These are phyloP conservation scores for Seriola rivoliana DNA, from an alignment of 2,113 vertebrate species.

Conservation along the genomic window DNA sequence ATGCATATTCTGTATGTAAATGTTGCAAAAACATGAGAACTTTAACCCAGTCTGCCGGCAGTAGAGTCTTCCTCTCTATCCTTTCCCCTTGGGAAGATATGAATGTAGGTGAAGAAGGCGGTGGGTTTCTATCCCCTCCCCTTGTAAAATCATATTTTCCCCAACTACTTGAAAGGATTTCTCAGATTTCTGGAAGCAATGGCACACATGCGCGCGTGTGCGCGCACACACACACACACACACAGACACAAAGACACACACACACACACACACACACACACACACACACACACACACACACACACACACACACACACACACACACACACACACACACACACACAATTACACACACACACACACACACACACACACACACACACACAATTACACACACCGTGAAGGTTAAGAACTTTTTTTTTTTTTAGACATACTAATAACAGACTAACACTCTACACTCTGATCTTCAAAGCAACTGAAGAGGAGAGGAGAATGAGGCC, in stretches of 20 bases:
- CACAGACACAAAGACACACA: neutral
- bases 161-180: constrained; percentile 65
- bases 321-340: neutral
- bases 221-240: constrained; percentile 22
- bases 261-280: constrained; percentile 18
- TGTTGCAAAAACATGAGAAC: constrained; percentile 25
- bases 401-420: constrained; percentile 70
- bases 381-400: constrained; percentile 23
- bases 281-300: neutral
- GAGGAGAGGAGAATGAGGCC: constrained; percentile 55
- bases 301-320: constrained; percentile 27
- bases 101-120: constrained; percentile 44
- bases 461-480: constrained; percentile 73
- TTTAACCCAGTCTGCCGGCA: neutral
- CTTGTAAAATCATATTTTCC: constrained; percentile 61
- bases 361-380: constrained; percentile 1
- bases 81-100: constrained; percentile 35
- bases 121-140: constrained; percentile 5
- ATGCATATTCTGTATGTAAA: constrained; percentile 30
- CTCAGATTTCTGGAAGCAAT: constrained; percentile 64
- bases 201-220: constrained; percentile 31
- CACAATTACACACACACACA: neutral
- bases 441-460: constrained; percentile 72
- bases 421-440: constrained; percentile 76
- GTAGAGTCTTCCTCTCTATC: neutral